phyloP scores from a whole-genome alignment of 1,140 invertebrate genomes.

The Caenorhabditis brenneri region DNA sequence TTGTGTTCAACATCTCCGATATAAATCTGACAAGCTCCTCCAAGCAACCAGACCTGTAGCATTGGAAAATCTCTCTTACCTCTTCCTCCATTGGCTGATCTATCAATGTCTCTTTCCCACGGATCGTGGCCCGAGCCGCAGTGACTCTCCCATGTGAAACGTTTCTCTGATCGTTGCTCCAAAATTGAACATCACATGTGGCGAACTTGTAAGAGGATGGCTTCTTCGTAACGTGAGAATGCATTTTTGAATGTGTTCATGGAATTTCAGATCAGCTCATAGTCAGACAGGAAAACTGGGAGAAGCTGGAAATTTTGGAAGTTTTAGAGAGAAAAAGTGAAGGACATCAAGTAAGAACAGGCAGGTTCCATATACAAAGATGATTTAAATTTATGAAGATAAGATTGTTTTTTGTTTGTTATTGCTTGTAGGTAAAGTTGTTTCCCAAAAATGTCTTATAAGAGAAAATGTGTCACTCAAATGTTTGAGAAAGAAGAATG shows the following conservation, averaged over 20 bases:
- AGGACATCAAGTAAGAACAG: too few relatives aligned
- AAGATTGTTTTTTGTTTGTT: too few relatives aligned
- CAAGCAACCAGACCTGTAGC: too few relatives aligned
- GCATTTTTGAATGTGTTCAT: too few relatives aligned
- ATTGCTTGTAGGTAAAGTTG: too few relatives aligned
- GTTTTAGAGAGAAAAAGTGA: too few relatives aligned
- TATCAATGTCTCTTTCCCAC: conserved; percentile 5
- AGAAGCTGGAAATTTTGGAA: too few relatives aligned
- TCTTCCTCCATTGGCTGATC: neutral
- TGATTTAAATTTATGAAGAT: neutral
- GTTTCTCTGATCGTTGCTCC: neutral
- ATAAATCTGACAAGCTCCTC: too few relatives aligned
- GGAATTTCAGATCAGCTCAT: too few relatives aligned
- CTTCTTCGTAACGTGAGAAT: too few relatives aligned
- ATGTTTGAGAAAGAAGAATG: neutral
- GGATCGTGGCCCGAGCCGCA: neutral
- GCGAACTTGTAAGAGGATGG: neutral
- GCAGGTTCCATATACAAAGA: too few relatives aligned
- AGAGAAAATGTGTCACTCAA: neutral
- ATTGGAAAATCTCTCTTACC: neutral
- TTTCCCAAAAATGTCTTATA: neutral
- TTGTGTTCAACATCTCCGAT: too few relatives aligned
- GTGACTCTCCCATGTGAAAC: neutral
- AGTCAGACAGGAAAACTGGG: neutral
- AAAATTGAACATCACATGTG: conserved; percentile 2